Evolutionary conservation across 2,113 vertebrate genomes (phyloP).

Genomic region (Tyrannus savana): DNA sequence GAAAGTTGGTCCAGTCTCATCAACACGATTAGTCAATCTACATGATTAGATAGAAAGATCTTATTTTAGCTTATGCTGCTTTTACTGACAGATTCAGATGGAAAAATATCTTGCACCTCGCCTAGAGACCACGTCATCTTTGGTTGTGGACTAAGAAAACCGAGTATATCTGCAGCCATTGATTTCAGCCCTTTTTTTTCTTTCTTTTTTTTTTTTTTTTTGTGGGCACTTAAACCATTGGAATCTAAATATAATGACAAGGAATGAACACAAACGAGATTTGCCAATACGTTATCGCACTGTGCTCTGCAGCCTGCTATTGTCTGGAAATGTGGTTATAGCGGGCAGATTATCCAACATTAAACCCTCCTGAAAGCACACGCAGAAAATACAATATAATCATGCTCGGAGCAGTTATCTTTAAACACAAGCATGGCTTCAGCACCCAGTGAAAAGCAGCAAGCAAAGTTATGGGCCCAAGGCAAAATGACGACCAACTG

Average conservation of each 20-base stretch:
- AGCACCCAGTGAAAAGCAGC: background rate
- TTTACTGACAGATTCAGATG: background rate
- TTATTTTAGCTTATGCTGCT: background rate
- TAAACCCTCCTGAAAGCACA: background rate
- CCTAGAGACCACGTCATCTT: background rate
- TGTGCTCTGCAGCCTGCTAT: constrained; percentile 1
- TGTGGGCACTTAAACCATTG: background rate
- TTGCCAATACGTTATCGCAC: background rate
- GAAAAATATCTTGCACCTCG: background rate
- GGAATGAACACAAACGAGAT: background rate
- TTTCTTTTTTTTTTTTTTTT: background rate
- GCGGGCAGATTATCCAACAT: background rate
- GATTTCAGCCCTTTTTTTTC: background rate
- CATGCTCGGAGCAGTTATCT: background rate
- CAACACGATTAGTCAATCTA: background rate
- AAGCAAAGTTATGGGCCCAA: background rate
- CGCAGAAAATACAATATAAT: constrained; percentile 24
- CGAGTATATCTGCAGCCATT: background rate
- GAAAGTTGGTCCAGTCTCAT: background rate
- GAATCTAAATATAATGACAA: background rate
- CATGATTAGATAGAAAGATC: background rate
- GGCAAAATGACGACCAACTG: constrained; percentile 20
- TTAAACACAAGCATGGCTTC: constrained; percentile 24
- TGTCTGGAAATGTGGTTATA: constrained; percentile 21
- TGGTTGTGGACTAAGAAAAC: background rate